Evolutionary conservation across 1,140 invertebrate genomes (phyloP), one percentile per base, ranked within the genome.

Genomic region (Drosophila kurseongensis): DNA sequence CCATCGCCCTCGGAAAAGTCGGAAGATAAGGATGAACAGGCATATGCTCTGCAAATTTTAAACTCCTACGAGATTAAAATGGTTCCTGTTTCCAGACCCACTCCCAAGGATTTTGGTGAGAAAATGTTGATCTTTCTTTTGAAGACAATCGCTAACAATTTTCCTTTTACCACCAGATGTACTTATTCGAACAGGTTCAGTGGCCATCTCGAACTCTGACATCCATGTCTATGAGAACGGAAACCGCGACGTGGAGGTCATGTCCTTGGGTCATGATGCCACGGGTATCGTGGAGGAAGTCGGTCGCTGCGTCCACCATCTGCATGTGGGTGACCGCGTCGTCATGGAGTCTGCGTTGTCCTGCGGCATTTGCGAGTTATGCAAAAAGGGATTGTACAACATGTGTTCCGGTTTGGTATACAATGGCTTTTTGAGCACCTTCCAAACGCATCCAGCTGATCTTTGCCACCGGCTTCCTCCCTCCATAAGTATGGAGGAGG

Each of bases 221-320:
- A 84, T 91, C 23, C 90, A 91, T 48, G 67, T 91, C 10, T 91
- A 63, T 44, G 90, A 91, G 59, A 91, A 83, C 45, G 57, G 85
- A 14, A 69, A 62, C 27, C 13, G 52, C 8, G 52, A 67, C 38
- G 18, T 78, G 13, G 75, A 86, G 8, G 65, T 58, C 2, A 88
- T 91, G 45, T 77, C 85, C 0, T 27, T 91, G 4, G 90, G 90
- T 0, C 90, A 91, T 44, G 90, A 91, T 58, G 90, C 90, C 32
- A 81, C 90, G 1, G 90, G 90, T 0, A 56, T 75, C 16, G 75
- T 91, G 3, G 73, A 81, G 32, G 60, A 90, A 27, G 54, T 91
- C 5, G 90, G 90, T 1, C 40, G 61, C 5, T 69, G 69, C 57
- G 83, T 91, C 2, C 65, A 72, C 0, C 69, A 84, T 36, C 57